These are phyloP conservation scores for Cyprinodon variegatus DNA, from an alignment of 2,113 vertebrate genomes.

Conservation along the genomic window DNA sequence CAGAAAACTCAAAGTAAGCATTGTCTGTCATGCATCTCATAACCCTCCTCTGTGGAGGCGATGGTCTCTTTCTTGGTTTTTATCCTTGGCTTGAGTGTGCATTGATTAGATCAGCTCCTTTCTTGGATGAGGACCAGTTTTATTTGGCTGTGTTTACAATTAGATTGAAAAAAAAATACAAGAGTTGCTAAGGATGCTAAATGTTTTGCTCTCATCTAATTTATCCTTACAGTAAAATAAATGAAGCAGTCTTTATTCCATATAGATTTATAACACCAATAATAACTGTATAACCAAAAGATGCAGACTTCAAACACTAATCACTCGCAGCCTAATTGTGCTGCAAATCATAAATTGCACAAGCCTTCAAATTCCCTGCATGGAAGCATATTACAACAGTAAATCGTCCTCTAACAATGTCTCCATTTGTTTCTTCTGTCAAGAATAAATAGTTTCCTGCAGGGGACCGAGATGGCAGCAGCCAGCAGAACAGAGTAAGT, in stretches of 20 bases:
- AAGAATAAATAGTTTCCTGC: conserved; percentile 78
- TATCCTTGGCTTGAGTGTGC: conserved; percentile 30
- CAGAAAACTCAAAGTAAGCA: conserved; percentile 89
- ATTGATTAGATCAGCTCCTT: conserved; percentile 58
- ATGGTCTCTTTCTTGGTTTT: conserved; percentile 16
- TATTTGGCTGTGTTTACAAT: conserved; percentile 44
- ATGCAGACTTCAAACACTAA: conserved; percentile 28
- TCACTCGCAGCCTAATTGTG: conserved; percentile 44
- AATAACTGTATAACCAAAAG: conserved; percentile 39
- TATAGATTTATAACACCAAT: conserved; percentile 50
- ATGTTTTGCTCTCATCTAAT: conserved; percentile 50
- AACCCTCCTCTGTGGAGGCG: conserved; percentile 15
- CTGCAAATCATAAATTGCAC: conserved; percentile 32
- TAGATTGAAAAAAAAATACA: conserved; percentile 29
- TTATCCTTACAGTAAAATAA: conserved; percentile 62
- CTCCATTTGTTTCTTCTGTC: conserved; percentile 17
- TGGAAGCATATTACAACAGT: conserved; percentile 4
- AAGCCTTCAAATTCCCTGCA: conserved; percentile 26
- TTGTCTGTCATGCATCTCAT: conserved; percentile 24
- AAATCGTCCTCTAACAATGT: conserved; percentile 40
- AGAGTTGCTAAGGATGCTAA: conserved; percentile 61
- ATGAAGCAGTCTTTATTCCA: conserved; percentile 40
- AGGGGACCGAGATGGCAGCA: conserved; percentile 67
- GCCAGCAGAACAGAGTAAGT: conserved; percentile 68
- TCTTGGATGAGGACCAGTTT: conserved; percentile 50